These are phyloP conservation scores for Rhinogobius similis DNA, from an alignment of 2,113 vertebrate genomes.

Conservation along the genomic window DNA sequence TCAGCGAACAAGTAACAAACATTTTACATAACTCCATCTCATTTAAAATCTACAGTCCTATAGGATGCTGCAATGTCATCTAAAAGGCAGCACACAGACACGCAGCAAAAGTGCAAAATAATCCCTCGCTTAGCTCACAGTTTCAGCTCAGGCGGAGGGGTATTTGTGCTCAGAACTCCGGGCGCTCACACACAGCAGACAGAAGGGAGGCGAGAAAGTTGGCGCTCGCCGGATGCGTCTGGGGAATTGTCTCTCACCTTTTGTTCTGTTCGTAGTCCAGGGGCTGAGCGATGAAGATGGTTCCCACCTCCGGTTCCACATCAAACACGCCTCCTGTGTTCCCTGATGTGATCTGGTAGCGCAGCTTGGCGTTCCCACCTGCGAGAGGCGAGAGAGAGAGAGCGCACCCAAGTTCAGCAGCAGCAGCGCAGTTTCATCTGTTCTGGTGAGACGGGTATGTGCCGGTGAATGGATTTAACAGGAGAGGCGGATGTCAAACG, in stretches of 20 bases:
- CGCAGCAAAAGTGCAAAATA: background rate
- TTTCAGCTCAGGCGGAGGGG: background rate
- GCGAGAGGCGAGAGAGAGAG: background rate
- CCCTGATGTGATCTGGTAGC: slow-evolving; percentile 88
- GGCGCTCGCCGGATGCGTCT: background rate
- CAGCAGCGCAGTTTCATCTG: background rate
- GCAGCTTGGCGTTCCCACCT: slow-evolving; percentile 87
- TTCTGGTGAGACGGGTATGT: background rate
- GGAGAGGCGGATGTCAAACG: no score
- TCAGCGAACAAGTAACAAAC: no score
- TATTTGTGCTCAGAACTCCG: background rate
- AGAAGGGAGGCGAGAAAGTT: background rate
- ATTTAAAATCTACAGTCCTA: background rate
- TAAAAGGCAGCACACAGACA: background rate
- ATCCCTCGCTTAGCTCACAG: background rate
- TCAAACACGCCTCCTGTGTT: slow-evolving; percentile 84
- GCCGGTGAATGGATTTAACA: no score
- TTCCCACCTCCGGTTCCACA: slow-evolving; percentile 86
- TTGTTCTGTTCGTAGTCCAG: slow-evolving; percentile 87
- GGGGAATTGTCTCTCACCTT: slow-evolving; percentile 47
- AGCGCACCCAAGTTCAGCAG: background rate
- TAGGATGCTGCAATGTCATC: background rate
- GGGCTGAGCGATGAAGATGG: slow-evolving; percentile 84
- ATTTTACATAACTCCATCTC: background rate
- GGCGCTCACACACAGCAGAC: background rate